phyloP scores from a whole-genome alignment of 2,888 invertebrate species.

The Scotopteryx bipunctaria region DNA sequence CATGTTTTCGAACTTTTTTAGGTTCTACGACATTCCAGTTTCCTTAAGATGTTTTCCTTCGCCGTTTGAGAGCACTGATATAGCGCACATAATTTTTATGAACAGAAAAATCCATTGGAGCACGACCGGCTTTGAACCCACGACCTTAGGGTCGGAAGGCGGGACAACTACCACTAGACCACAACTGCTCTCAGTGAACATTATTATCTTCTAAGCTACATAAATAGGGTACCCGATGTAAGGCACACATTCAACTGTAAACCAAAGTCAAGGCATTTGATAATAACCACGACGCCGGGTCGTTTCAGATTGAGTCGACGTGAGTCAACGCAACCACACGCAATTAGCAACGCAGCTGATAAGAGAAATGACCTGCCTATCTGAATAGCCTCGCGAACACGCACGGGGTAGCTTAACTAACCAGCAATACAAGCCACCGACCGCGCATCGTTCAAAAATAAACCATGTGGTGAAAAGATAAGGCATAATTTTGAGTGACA shows the following conservation, averaged over 20 bases:
- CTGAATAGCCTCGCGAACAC: slow-evolving; percentile 22
- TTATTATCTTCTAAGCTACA: too few relatives aligned
- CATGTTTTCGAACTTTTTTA: too few relatives aligned
- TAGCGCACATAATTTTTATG: too few relatives aligned
- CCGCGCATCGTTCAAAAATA: not conserved
- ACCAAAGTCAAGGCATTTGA: slow-evolving; percentile 33
- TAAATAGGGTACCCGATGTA: too few relatives aligned
- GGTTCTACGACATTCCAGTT: too few relatives aligned
- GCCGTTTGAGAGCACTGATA: too few relatives aligned
- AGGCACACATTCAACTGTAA: not conserved
- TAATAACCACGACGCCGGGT: slow-evolving; percentile 7
- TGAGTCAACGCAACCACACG: slow-evolving; percentile 38
- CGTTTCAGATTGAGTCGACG: slow-evolving; percentile 33
- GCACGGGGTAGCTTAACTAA: slow-evolving; percentile 7
- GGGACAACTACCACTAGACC: too few relatives aligned
- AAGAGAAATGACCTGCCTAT: slow-evolving; percentile 51
- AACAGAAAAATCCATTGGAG: too few relatives aligned
- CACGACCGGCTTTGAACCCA: too few relatives aligned
- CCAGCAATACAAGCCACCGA: slow-evolving; percentile 1
- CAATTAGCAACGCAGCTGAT: slow-evolving; percentile 44
- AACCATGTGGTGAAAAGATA: not conserved
- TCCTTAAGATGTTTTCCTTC: too few relatives aligned
- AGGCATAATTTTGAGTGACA: slow-evolving; percentile 10
- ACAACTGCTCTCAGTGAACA: too few relatives aligned
- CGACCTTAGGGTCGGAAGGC: too few relatives aligned